Percentiles rank a stretch among this genome's conserved stretches.
phyloP scores from a whole-genome alignment of 2,113 vertebrate genomes.

The Phalacrocorax pelagicus region DNA sequence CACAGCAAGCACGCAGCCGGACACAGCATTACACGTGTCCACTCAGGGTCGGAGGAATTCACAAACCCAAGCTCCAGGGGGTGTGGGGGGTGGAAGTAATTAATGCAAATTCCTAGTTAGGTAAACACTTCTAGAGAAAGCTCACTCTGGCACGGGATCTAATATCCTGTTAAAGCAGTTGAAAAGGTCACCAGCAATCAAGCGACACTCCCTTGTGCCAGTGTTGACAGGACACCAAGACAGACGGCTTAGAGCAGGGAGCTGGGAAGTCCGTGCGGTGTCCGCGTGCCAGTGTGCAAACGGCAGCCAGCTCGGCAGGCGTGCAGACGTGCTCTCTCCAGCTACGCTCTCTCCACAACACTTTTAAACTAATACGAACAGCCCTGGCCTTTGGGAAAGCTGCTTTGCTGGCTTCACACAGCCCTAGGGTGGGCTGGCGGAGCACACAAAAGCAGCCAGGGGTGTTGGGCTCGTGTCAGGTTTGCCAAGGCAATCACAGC shows the following conservation, averaged over 20 bases:
- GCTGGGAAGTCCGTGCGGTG: neutral
- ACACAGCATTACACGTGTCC: neutral
- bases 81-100: neutral
- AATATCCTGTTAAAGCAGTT: conserved; percentile 48
- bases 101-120: conserved; percentile 23
- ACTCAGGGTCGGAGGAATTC: neutral
- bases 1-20: accelerated
- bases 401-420: neutral
- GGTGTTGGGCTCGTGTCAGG: neutral
- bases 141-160: neutral
- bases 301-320: accelerated
- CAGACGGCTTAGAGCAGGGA: neutral
- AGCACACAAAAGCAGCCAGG: neutral
- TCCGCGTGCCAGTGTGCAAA: accelerated
- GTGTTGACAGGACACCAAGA: neutral
- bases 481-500: neutral
- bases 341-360: neutral
- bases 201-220: neutral
- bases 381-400: neutral
- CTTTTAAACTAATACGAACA: neutral
- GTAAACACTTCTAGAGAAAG: conserved; percentile 43
- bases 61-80: neutral
- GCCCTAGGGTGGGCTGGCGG: neutral
- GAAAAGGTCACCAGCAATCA: conserved; percentile 44
- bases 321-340: neutral